Conservation (phyloP, 1,140 invertebrate species). For the Druon quercuslanigerum region DNA sequence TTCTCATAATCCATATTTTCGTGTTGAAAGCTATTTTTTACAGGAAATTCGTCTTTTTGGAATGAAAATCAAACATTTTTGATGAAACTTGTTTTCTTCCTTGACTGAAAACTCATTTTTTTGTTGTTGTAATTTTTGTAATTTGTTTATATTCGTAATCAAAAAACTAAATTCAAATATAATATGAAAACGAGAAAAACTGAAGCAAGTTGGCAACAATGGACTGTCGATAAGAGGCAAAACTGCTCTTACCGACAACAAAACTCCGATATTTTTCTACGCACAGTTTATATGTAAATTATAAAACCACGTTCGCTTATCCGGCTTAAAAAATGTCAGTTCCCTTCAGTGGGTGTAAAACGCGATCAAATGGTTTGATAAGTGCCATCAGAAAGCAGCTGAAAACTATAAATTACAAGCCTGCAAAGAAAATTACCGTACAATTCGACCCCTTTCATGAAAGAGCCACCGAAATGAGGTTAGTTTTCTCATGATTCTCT, state of each 20-base stretch:
- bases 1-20: too few species aligned
- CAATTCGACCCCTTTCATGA: constrained; percentile 90
- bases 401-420: constrained; percentile 83
- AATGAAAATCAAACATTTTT: too few species aligned
- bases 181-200: neutral
- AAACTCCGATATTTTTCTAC: neutral
- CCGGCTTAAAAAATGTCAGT: constrained; percentile 80
- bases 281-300: constrained; percentile 34
- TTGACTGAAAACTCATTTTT: too few species aligned
- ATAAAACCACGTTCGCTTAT: neutral
- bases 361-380: constrained; percentile 79
- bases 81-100: too few species aligned
- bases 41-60: too few species aligned
- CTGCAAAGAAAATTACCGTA: constrained; percentile 85
- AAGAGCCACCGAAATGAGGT: constrained; percentile 83
- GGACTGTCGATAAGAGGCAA: neutral
- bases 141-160: too few species aligned
- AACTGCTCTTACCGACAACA: neutral
- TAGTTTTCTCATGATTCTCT: constrained; percentile 62
- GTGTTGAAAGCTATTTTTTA: too few species aligned
- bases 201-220: constrained; percentile 32
- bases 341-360: constrained; percentile 80
- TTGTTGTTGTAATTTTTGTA: too few species aligned
- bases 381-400: constrained; percentile 83
- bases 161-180: neutral